These are phyloP conservation scores for Sterna hirundo DNA, from an alignment of 2,113 vertebrate genomes.

Conservation along the genomic window DNA sequence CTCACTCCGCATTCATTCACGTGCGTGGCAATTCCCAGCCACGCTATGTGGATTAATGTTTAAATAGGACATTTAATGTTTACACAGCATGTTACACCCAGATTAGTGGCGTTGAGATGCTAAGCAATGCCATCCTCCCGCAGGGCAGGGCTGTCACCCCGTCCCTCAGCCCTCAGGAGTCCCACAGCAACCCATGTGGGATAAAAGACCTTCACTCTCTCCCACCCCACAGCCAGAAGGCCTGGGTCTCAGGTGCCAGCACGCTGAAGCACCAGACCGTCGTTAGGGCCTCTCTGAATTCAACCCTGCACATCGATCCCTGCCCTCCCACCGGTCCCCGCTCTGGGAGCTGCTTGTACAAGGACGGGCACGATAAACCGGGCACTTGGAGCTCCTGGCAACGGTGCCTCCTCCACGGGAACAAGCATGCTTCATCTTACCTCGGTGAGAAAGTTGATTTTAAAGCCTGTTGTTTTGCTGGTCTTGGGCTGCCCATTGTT, in stretches of 20 bases:
- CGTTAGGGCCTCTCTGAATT: not conserved
- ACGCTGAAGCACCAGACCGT: too few relatives aligned
- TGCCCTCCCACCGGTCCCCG: not conserved
- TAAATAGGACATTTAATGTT: not conserved
- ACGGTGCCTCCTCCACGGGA: rapidly evolving
- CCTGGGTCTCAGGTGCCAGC: not conserved
- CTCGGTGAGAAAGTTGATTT: slow-evolving; percentile 98
- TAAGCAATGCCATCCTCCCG: not conserved
- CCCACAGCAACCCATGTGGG: not conserved
- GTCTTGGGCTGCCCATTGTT: slow-evolving; percentile 95
- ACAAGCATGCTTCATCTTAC: slow-evolving; percentile 35
- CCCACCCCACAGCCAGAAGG: not conserved
- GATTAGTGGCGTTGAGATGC: not conserved
- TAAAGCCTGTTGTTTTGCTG: slow-evolving; percentile 92
- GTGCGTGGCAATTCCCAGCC: not conserved
- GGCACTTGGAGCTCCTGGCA: not conserved
- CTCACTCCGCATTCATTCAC: rapidly evolving
- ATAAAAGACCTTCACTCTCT: not conserved
- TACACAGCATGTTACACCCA: not conserved
- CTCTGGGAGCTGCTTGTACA: rapidly evolving
- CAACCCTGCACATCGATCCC: rapidly evolving
- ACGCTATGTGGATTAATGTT: not conserved
- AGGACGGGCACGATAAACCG: rapidly evolving
- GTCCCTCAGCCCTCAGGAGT: not conserved
- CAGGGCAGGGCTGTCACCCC: not conserved